phyloP scores from a whole-genome alignment of 2,797 vertebrate species.

The Rhinella marina region DNA sequence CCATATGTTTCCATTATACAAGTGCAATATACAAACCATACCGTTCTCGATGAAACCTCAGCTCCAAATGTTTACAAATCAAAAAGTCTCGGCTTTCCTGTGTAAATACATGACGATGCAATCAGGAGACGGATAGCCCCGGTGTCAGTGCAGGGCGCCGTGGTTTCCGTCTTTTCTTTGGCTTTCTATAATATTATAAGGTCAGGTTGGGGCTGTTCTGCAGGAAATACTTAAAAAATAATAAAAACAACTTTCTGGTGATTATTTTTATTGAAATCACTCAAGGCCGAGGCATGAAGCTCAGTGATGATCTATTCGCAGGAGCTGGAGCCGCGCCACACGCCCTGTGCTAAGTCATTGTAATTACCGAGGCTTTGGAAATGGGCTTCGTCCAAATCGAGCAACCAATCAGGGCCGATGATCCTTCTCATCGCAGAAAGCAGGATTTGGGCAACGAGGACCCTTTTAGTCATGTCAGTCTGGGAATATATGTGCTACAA shows the following conservation, averaged over 20 bases:
- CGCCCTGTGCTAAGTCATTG: neutral
- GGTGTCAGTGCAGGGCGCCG: neutral
- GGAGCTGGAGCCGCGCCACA: neutral
- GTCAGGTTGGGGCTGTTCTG: slow-evolving; percentile 12
- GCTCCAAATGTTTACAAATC: slow-evolving; percentile 39
- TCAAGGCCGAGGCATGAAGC: neutral
- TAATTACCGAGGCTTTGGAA: neutral
- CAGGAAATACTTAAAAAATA: slow-evolving; percentile 27
- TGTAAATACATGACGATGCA: neutral
- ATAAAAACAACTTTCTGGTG: neutral
- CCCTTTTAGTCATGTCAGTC: too few relatives aligned
- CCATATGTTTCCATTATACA: neutral
- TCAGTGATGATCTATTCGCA: neutral
- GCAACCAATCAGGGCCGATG: too few relatives aligned
- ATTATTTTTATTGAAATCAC: slow-evolving; percentile 23
- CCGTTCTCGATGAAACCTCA: neutral
- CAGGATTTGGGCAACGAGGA: too few relatives aligned
- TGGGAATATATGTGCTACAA: too few relatives aligned
- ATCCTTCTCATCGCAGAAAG: too few relatives aligned
- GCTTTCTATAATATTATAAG: neutral
- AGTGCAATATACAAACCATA: neutral
- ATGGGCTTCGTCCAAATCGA: neutral
- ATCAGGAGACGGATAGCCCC: neutral
- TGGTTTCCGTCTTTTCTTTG: slow-evolving; percentile 19
- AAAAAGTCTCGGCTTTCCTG: slow-evolving; percentile 11